Evolutionary conservation across 2,797 vertebrate species (phyloP).

Genomic region (Hemibagrus guttatus): DNA sequence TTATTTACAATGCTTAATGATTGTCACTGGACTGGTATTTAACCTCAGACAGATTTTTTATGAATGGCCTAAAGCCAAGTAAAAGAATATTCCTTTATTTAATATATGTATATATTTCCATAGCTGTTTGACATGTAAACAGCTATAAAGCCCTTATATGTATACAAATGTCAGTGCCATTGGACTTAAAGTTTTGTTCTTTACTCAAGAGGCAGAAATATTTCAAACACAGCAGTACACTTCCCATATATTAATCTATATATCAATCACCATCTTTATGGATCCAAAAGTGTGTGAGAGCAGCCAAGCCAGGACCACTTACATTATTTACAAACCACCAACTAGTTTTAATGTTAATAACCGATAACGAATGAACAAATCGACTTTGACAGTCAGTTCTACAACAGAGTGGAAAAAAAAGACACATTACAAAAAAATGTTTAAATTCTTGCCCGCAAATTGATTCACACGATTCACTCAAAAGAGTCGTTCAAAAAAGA

Average conservation of each 20-base stretch:
- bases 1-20: neutral
- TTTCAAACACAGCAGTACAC: neutral
- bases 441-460: neutral
- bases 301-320: neutral
- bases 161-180: neutral
- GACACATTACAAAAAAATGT: neutral
- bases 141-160: constrained; percentile 47
- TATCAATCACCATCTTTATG: neutral
- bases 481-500: neutral
- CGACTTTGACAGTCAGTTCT: neutral
- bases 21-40: constrained; percentile 2
- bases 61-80: constrained; percentile 8
- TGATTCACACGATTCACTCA: neutral
- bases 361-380: neutral
- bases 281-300: neutral
- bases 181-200: neutral
- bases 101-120: constrained; percentile 46
- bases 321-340: neutral
- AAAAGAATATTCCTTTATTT: constrained; percentile 22
- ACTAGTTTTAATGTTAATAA: neutral
- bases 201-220: neutral
- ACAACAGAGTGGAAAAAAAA: neutral
- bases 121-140: neutral
- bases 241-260: neutral
- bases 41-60: neutral